These are phyloP conservation scores for Drosophila auraria DNA, from an alignment of 1,140 invertebrate species.

Conservation along the genomic window DNA sequence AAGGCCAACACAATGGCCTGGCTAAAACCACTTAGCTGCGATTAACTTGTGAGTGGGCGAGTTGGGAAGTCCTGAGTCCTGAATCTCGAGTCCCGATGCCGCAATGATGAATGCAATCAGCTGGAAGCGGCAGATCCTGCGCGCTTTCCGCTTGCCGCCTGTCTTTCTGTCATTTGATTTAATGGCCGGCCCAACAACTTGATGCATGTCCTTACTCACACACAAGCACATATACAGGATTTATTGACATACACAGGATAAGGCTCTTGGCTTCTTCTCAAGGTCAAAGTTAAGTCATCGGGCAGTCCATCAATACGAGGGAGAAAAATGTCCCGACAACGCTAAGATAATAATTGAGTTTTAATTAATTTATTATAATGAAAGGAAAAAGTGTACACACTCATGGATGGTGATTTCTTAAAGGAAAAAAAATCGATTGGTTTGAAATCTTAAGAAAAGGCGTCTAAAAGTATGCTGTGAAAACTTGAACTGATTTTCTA, in stretches of 20 bases:
- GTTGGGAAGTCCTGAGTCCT: conserved; percentile 4
- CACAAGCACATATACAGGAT: conserved; percentile 22
- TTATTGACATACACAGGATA: conserved; percentile 22
- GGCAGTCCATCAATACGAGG: neutral
- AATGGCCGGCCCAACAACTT: conserved; percentile 69
- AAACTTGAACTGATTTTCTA: too few species aligned
- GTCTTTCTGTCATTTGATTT: conserved; percentile 71
- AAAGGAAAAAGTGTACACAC: neutral
- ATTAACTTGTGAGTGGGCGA: conserved; percentile 66
- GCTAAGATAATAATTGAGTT: conserved; percentile 12
- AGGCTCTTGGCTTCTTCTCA: conserved; percentile 20
- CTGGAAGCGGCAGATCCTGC: conserved; percentile 65
- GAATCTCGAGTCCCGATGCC: conserved; percentile 37
- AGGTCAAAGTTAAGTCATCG: conserved; percentile 39
- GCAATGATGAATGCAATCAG: conserved; percentile 71
- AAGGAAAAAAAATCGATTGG: neutral
- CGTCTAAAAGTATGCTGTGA: too few species aligned
- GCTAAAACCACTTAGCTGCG: conserved; percentile 74
- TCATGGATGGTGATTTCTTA: neutral
- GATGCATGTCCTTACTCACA: conserved; percentile 54
- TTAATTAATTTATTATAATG: conserved; percentile 10
- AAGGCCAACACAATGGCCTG: conserved; percentile 66
- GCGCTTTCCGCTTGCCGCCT: conserved; percentile 22
- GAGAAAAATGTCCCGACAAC: conserved; percentile 1
- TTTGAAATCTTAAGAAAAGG: neutral